These are phyloP conservation scores for Champsocephalus gunnari DNA, from an alignment of 2,797 vertebrate species.

Conservation along the genomic window DNA sequence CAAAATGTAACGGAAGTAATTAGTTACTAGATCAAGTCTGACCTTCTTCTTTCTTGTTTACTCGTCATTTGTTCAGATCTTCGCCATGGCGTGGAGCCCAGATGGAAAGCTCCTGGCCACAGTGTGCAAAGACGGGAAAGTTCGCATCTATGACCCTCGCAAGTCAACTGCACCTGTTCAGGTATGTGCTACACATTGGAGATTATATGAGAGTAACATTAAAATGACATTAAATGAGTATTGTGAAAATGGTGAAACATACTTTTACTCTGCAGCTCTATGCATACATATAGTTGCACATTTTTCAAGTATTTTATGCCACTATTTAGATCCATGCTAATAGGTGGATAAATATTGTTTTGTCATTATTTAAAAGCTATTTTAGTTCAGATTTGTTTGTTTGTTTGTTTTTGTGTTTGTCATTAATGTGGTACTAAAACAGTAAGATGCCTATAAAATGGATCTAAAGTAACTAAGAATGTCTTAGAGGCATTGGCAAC, in stretches of 20 bases:
- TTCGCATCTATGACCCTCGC: slow-evolving; percentile 92
- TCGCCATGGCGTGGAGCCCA: slow-evolving; percentile 93
- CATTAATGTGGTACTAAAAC: neutral
- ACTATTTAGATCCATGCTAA: neutral
- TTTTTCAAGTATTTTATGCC: neutral
- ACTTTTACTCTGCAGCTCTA: neutral
- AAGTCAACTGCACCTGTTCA: slow-evolving; percentile 83
- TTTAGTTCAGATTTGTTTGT: neutral
- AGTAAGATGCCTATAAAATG: neutral
- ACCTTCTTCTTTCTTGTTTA: neutral
- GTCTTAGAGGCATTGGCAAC: neutral
- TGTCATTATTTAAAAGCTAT: neutral
- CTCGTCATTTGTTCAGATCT: slow-evolving; percentile 84
- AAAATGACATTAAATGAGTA: neutral
- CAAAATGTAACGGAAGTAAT: neutral
- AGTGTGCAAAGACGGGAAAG: slow-evolving; percentile 90
- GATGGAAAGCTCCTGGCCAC: slow-evolving; percentile 92
- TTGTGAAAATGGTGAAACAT: neutral
- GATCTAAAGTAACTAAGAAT: neutral
- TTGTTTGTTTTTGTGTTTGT: neutral
- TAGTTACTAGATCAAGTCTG: neutral
- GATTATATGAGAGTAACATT: neutral
- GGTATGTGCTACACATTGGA: slow-evolving; percentile 72
- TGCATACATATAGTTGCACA: neutral
- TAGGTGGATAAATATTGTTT: neutral